These are phyloP conservation scores for Chiridota heheva DNA, from an alignment of 35 echinoderm and acorn worm species.

Conservation along the genomic window DNA sequence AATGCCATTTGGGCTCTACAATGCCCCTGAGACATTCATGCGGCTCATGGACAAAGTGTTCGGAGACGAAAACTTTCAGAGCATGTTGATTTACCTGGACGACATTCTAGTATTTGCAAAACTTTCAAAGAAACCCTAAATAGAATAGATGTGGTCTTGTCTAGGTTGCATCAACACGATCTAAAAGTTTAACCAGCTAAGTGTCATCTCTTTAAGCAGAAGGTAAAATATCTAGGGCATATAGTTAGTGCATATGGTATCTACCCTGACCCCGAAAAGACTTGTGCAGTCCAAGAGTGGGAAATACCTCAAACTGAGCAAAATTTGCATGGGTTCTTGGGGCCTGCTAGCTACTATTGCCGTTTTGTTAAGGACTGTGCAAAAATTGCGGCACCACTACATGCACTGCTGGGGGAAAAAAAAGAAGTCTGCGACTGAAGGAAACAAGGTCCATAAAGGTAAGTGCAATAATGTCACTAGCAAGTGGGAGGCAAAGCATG, in stretches of 20 bases:
- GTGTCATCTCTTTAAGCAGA: slow-evolving; percentile 21
- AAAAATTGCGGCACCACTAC: slow-evolving; percentile 69
- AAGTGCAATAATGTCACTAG: background rate
- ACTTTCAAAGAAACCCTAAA: slow-evolving; percentile 56
- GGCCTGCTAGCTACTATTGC: slow-evolving; percentile 65
- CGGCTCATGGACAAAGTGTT: slow-evolving; percentile 57
- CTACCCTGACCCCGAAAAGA: slow-evolving; percentile 53
- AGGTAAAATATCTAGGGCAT: slow-evolving; percentile 46
- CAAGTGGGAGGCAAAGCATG: slow-evolving; percentile 23
- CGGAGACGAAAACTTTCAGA: slow-evolving; percentile 56
- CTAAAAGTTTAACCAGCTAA: slow-evolving; percentile 28
- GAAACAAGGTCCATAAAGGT: background rate
- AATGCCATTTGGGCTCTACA: slow-evolving; percentile 55
- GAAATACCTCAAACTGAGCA: slow-evolving; percentile 27
- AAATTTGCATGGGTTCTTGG: slow-evolving; percentile 55
- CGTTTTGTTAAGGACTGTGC: slow-evolving; percentile 61
- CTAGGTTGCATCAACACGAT: background rate
- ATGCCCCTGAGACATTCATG: slow-evolving; percentile 63
- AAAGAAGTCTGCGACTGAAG: background rate
- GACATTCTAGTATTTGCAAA: slow-evolving; percentile 63
- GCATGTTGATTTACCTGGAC: slow-evolving; percentile 45
- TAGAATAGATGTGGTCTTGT: slow-evolving; percentile 47
- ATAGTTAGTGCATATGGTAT: slow-evolving; percentile 34
- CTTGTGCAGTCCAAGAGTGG: slow-evolving; percentile 51
- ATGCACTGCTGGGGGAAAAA: slow-evolving; percentile 28